These are phyloP conservation scores for Papilio xuthus DNA, from an alignment of 1,140 invertebrate genomes.

Conservation along the genomic window DNA sequence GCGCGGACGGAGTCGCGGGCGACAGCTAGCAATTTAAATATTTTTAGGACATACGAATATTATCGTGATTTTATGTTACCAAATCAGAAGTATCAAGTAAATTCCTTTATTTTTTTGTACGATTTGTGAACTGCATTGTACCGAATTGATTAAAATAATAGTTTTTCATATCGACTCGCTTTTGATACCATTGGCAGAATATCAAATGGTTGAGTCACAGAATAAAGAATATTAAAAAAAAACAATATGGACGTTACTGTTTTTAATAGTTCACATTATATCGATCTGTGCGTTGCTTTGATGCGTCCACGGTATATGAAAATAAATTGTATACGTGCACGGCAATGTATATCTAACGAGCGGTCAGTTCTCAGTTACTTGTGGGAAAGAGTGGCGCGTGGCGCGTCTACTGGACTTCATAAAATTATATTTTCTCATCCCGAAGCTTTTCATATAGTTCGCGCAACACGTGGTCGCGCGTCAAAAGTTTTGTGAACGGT, in stretches of 20 bases:
- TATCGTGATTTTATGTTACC: too few relatives aligned
- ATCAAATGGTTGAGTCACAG: constrained; percentile 44
- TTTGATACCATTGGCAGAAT: constrained; percentile 42
- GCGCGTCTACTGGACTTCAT: constrained; percentile 48
- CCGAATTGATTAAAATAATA: neutral
- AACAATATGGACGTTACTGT: constrained; percentile 36
- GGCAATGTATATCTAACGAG: constrained; percentile 61
- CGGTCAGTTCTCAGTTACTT: constrained; percentile 74
- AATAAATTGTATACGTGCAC: constrained; percentile 73
- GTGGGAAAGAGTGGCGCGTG: constrained; percentile 63
- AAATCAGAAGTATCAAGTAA: neutral
- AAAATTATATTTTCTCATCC: constrained; percentile 55
- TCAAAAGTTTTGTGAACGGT: constrained; percentile 47
- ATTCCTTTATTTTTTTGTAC: neutral
- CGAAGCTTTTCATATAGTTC: constrained; percentile 41
- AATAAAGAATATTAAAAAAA: constrained; percentile 40
- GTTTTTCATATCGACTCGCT: neutral
- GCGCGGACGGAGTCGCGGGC: too few relatives aligned
- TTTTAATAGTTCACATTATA: constrained; percentile 45
- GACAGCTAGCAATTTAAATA: too few relatives aligned
- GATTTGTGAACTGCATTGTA: neutral
- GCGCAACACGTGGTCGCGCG: constrained; percentile 60
- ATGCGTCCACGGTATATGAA: constrained; percentile 69
- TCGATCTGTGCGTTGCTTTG: constrained; percentile 55
- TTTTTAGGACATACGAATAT: too few relatives aligned